Evolutionary conservation across 2,888 invertebrate genomes (phyloP).

Genomic region (Leucophora obtusa): DNA sequence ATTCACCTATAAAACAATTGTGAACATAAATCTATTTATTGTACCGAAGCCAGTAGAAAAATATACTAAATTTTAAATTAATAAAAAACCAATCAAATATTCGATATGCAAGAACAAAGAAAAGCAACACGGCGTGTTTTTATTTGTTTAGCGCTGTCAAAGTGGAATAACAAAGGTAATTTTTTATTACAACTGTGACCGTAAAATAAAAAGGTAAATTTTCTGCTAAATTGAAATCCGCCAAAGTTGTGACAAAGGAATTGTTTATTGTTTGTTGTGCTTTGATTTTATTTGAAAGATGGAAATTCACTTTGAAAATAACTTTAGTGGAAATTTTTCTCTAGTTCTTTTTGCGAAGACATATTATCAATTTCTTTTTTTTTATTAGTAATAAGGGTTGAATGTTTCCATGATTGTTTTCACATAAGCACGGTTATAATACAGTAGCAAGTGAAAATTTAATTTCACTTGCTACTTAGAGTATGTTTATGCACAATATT

Average conservation of each 20-base stretch:
- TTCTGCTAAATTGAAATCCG: slow-evolving; percentile 41
- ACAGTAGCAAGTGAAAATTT: slow-evolving; percentile 14
- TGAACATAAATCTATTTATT: slow-evolving; percentile 23
- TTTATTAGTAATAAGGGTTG: slow-evolving; percentile 46
- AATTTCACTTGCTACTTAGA: background rate
- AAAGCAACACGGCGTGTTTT: background rate
- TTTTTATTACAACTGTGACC: background rate
- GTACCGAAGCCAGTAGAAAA: background rate
- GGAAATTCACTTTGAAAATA: slow-evolving; percentile 62
- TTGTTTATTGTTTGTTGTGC: slow-evolving; percentile 35
- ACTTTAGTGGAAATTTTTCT: slow-evolving; percentile 54
- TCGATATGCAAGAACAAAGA: background rate
- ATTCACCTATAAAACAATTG: background rate
- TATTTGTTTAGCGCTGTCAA: background rate
- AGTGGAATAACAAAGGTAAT: background rate
- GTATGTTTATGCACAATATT: slow-evolving; percentile 32
- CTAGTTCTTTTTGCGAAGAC: slow-evolving; percentile 13
- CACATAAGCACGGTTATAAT: slow-evolving; percentile 1
- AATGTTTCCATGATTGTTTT: background rate
- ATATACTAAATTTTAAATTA: background rate
- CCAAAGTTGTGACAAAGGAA: slow-evolving; percentile 28
- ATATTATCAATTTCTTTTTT: slow-evolving; percentile 30
- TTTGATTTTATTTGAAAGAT: slow-evolving; percentile 51
- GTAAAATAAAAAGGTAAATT: slow-evolving; percentile 32
- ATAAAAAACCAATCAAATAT: background rate